phyloP scores from a whole-genome alignment of 2,888 invertebrate genomes.

The Ypsolopha scabrella region DNA sequence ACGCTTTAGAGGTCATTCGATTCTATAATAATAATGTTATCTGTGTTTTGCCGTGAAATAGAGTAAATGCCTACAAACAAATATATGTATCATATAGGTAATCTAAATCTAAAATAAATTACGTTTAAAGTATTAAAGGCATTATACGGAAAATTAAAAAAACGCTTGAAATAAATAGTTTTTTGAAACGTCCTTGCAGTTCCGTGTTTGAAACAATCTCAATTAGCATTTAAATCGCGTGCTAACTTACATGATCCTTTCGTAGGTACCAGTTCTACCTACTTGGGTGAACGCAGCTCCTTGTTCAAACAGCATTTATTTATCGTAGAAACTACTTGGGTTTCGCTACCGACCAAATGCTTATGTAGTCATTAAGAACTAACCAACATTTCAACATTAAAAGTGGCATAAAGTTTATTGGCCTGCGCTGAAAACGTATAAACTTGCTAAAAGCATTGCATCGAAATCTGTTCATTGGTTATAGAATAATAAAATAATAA shows the following conservation, averaged over 20 bases:
- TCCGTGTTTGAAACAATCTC: slow-evolving; percentile 7
- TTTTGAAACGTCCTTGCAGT: slow-evolving; percentile 7
- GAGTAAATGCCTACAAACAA: no score
- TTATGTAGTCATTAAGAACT: no score
- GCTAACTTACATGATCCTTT: not conserved
- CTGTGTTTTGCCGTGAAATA: no score
- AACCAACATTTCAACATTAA: no score
- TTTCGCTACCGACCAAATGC: not conserved
- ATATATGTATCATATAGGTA: no score
- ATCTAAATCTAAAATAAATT: no score
- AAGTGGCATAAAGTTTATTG: no score
- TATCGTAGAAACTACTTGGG: not conserved
- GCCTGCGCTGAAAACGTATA: no score
- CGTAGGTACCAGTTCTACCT: not conserved
- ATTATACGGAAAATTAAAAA: not conserved
- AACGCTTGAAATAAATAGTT: not conserved
- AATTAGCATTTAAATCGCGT: slow-evolving; percentile 8
- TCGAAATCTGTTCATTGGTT: no score
- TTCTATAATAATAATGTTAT: not conserved
- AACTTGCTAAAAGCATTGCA: no score
- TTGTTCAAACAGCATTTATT: not conserved
- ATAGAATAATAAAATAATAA: no score
- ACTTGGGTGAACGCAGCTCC: not conserved
- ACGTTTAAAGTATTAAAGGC: no score
- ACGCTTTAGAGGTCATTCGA: not conserved